Base-by-base conservation (phyloP, 30 jellyfish, hydroid and myxozoan genomes). In the Turritopsis dohrnii region DNA sequence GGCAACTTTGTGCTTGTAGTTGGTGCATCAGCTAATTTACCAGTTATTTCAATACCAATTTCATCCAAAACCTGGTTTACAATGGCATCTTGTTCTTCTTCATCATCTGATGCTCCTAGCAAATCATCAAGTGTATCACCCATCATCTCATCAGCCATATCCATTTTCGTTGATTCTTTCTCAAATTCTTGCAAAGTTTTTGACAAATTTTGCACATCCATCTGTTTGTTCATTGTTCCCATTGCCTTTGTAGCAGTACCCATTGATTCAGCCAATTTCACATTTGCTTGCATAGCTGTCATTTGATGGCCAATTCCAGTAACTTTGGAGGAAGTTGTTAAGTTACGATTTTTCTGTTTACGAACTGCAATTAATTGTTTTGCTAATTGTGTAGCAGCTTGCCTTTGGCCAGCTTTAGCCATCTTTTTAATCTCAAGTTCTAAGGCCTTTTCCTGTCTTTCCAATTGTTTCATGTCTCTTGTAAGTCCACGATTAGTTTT, bases 41-140 rank as follows among this genome's bases (percentile, higher is more conserved):
- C 96, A 53, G 96, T 84, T 25, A 93, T 88, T 87, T 93, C 98
- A 52, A 93, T 93, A 41, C 98, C 98, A 88, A 93, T 93, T 88
- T 93, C 98, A 85, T 93, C 98, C 16, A 93, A 81, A 71, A 93
- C 98, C 81, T 93, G 98, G 52, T 84, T 76, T 16, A 93, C 98
- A 93, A 93, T 85, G 69, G 98, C 98, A 52, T 93, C 98, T 79
- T 93, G 98, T 85, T 93, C 98, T 83, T 88, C 98, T 79, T 93
- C 98, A 81, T 93, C 98, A 28, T 96, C 98, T 54, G 96, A 88
- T 76, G 88, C 98, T 79, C 84, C 96, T 30, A 93, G 86, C 41
- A 93, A 90, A 27, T 91, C 83, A 72, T 93, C 98, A 18, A 93
- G 79, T 18, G 96, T 88, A 72, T 93, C 98, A 81, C 86, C 87